These are phyloP conservation scores for Acyrthosiphon pisum DNA, from an alignment of 1,140 invertebrate genomes.

Conservation along the genomic window DNA sequence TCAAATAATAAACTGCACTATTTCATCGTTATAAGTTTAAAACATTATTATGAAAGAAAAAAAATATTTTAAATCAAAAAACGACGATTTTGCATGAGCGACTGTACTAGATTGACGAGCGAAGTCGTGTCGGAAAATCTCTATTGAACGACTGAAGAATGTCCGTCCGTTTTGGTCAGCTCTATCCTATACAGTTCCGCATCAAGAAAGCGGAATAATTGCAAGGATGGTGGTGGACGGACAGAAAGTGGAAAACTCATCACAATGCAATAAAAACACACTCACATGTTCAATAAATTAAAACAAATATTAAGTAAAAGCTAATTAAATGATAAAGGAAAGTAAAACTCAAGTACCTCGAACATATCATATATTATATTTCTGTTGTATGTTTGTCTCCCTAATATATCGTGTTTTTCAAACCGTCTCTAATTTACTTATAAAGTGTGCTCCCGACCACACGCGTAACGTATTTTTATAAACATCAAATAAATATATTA, in stretches of 20 bases:
- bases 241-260: conserved; percentile 56
- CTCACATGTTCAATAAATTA: conserved; percentile 31
- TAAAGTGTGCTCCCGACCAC: not conserved
- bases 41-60: not conserved
- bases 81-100: not conserved
- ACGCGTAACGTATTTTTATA: not conserved
- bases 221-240: conserved; percentile 41
- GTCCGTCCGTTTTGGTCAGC: conserved; percentile 46
- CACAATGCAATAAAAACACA: conserved; percentile 30
- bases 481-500: conserved; percentile 14
- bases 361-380: not conserved
- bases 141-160: conserved; percentile 49
- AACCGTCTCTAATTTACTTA: conserved; percentile 7
- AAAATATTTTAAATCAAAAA: not conserved
- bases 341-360: conserved; percentile 26
- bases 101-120: conserved; percentile 27
- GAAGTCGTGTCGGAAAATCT: conserved; percentile 50
- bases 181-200: conserved; percentile 44
- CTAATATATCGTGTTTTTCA: not conserved
- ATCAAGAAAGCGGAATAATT: conserved; percentile 57
- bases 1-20: not conserved
- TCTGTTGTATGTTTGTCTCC: not conserved
- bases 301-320: conserved; percentile 53
- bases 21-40: conserved; percentile 22
- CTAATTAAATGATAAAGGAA: conserved; percentile 52